A percentile compares a stretch with the other conserved stretches of the same genome.
These are phyloP conservation scores for Eira barbara DNA, from an alignment of 2,113 vertebrate species.

Conservation along the genomic window DNA sequence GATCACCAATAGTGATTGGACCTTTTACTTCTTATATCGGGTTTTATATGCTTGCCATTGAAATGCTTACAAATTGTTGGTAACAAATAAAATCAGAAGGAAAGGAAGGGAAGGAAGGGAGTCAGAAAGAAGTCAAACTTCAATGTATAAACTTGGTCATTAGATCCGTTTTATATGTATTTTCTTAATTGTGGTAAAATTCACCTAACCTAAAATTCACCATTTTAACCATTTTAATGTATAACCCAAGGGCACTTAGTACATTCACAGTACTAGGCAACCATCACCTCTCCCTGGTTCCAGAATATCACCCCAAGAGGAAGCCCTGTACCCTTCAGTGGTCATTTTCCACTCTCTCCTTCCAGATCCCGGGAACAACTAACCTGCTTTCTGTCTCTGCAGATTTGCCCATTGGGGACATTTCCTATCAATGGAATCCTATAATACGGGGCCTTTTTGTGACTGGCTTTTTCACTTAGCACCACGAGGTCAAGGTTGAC, in stretches of 20 bases:
- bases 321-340: not conserved
- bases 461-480: not conserved
- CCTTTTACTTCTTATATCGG: not conserved
- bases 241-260: not conserved
- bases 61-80: not conserved
- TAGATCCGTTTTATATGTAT: not conserved
- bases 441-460: not conserved
- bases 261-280: not conserved
- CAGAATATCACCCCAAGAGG: not conserved
- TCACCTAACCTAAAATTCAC: not conserved
- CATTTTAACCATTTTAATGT: not conserved
- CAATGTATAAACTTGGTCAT: not conserved
- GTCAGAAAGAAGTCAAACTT: not conserved
- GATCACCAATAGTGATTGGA: not conserved
- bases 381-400: not conserved
- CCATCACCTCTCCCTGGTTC: not conserved
- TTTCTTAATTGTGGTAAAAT: not conserved
- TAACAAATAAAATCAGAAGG: not conserved
- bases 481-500: too few species aligned
- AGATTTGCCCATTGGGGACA: not conserved
- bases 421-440: not conserved
- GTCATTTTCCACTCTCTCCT: not conserved
- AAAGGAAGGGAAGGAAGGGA: not conserved
- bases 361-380: not conserved
- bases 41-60: not conserved